Conservation (phyloP, 35 echinoderm and acorn worm species). For the Holothuria glaberrima region DNA sequence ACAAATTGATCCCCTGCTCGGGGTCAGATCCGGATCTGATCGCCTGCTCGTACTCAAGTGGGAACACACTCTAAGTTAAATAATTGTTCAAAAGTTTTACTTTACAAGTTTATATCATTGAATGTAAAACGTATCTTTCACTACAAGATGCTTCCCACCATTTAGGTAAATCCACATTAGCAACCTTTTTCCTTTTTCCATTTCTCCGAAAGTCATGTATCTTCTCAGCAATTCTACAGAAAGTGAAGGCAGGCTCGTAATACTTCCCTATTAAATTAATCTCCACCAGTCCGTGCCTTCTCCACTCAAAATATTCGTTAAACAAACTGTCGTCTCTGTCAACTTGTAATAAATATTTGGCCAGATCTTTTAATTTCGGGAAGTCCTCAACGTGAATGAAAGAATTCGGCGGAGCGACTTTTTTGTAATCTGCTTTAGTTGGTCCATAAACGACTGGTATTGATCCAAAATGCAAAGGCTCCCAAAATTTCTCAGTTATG, state of each 20-base stretch:
- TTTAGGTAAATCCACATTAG: background rate
- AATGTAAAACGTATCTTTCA: no score
- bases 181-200: no score
- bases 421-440: slow-evolving; percentile 38
- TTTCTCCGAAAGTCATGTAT: background rate
- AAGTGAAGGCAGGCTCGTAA: background rate
- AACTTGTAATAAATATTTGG: slow-evolving; percentile 33
- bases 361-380: slow-evolving; percentile 22
- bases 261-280: background rate
- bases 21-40: no score
- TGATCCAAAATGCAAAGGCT: background rate
- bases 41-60: no score
- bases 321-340: slow-evolving; percentile 40
- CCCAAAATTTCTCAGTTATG: slow-evolving; percentile 80
- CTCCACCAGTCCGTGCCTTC: background rate
- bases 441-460: slow-evolving; percentile 56
- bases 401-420: slow-evolving; percentile 45
- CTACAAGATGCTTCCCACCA: no score
- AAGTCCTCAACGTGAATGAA: slow-evolving; percentile 49
- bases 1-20: no score
- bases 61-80: no score
- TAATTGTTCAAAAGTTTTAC: no score
- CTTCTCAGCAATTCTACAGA: slow-evolving; percentile 30
- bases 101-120: no score
- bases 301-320: slow-evolving; percentile 53